Conservation (phyloP, 2,113 vertebrate genomes). For the Telmatochromis sp. region DNA sequence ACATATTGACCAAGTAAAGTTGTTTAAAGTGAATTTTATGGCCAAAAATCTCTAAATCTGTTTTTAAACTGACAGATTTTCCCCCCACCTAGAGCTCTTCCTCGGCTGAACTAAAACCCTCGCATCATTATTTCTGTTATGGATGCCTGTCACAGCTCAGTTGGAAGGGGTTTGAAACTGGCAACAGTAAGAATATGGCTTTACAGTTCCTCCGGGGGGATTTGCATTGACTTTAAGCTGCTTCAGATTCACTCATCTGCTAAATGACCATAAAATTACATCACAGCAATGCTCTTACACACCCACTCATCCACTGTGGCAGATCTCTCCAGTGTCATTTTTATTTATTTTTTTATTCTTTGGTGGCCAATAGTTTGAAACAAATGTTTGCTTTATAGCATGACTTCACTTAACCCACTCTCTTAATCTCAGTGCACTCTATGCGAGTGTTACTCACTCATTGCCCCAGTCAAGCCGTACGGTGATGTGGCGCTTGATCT, state of each 20-base stretch:
- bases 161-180: constrained; percentile 29
- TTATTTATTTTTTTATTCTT: background rate
- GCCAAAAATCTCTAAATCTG: background rate
- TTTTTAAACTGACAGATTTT: constrained; percentile 11
- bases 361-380: background rate
- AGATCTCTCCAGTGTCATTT: constrained; percentile 2
- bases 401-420: background rate
- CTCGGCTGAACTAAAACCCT: background rate
- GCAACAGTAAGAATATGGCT: constrained; percentile 35
- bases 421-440: background rate
- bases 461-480: constrained; percentile 97
- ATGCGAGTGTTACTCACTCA: constrained; percentile 79
- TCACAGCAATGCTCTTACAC: constrained; percentile 28
- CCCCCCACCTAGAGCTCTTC: background rate
- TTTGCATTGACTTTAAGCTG: constrained; percentile 49
- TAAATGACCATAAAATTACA: constrained; percentile 61
- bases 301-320: constrained; percentile 26
- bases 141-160: constrained; percentile 23
- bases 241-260: constrained; percentile 50
- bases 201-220: constrained; percentile 40
- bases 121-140: constrained; percentile 10
- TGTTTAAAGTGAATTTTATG: background rate
- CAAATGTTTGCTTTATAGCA: background rate
- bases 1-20: background rate
- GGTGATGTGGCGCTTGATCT: constrained; percentile 93